phyloP scores from a whole-genome alignment of 2,888 invertebrate species.

The Papilio demoleus region DNA sequence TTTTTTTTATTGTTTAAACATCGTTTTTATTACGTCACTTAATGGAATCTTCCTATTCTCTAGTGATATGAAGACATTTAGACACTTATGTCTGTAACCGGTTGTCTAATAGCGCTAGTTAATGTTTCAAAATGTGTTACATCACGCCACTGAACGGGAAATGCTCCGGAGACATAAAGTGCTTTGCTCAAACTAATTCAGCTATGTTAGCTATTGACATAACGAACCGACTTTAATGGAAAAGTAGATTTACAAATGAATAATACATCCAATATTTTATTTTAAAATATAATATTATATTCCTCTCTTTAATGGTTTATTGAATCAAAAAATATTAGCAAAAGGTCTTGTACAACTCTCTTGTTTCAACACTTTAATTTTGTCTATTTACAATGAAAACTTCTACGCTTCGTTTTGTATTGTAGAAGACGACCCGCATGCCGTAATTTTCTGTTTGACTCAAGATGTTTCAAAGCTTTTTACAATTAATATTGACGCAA shows the following conservation, averaged over 20 bases:
- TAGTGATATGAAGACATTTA: background rate
- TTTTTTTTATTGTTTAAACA: background rate
- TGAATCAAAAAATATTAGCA: no score
- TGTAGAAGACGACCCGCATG: background rate
- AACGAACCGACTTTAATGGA: background rate
- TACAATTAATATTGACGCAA: background rate
- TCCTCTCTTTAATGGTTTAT: no score
- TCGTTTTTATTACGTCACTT: background rate
- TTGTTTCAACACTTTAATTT: background rate
- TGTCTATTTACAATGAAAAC: background rate
- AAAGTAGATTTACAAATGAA: background rate
- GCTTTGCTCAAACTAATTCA: slow-evolving; percentile 7
- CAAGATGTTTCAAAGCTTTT: background rate
- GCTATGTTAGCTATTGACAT: background rate
- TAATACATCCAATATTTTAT: background rate
- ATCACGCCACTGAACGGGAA: background rate
- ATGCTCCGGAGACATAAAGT: background rate
- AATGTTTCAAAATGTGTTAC: slow-evolving; percentile 9
- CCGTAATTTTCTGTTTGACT: slow-evolving; percentile 1
- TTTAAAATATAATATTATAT: background rate
- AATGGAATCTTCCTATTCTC: background rate
- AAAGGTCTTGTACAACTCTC: no score
- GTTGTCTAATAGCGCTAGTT: slow-evolving; percentile 9
- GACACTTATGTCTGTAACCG: background rate
- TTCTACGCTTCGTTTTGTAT: background rate